phyloP scores from a whole-genome alignment of 2,797 vertebrate species.

The Acanthurus leucopareius region DNA sequence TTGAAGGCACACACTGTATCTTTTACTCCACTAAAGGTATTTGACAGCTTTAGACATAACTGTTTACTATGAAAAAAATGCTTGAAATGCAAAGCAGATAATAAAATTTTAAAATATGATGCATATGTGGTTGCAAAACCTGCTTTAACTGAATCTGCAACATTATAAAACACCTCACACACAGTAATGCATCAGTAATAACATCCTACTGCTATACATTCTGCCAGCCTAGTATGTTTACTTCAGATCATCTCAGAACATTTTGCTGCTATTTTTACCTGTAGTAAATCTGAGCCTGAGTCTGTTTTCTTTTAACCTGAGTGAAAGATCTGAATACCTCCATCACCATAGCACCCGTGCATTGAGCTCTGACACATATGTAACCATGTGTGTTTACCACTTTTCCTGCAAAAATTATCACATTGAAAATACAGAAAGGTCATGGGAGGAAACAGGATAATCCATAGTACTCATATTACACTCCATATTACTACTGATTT shows the following conservation, averaged over 20 bases:
- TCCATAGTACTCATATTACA: not conserved
- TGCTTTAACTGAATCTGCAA: not conserved
- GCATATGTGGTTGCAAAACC: not conserved
- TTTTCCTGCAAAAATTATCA: not conserved
- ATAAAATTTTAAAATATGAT: not conserved
- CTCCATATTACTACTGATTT: not conserved
- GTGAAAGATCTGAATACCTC: not conserved
- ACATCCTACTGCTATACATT: not conserved
- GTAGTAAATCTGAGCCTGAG: too few species aligned
- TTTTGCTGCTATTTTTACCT: not conserved
- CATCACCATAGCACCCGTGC: conserved; percentile 2
- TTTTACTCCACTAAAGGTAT: not conserved
- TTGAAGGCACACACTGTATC: not conserved
- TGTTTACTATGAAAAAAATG: not conserved
- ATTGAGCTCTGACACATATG: not conserved
- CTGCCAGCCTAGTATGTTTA: not conserved
- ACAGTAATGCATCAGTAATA: not conserved
- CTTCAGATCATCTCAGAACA: not conserved
- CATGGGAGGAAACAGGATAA: conserved; percentile 4
- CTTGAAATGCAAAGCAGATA: not conserved
- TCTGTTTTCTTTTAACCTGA: not conserved
- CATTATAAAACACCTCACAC: not conserved
- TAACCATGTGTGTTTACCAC: conserved; percentile 30
- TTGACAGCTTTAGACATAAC: not conserved
- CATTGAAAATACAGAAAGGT: conserved; percentile 5